Percentiles rank a stretch among this genome's conserved stretches.
phyloP scores from a whole-genome alignment of 2,113 vertebrate genomes.

The Pyrgilauda ruficollis region DNA sequence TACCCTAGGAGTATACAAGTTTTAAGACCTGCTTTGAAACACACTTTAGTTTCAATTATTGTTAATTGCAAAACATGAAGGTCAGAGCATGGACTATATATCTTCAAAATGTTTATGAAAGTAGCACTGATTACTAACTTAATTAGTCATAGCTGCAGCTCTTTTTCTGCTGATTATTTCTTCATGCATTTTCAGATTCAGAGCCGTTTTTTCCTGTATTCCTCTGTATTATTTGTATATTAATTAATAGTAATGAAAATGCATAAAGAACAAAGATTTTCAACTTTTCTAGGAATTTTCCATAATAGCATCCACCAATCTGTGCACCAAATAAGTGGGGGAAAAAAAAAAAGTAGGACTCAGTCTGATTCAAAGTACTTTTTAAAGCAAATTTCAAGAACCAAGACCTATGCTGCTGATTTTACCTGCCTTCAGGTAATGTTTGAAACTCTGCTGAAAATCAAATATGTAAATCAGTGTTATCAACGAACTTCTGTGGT shows the following conservation, averaged over 20 bases:
- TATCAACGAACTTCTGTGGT: background rate
- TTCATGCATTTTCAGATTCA: background rate
- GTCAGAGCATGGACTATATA: background rate
- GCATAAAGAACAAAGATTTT: background rate
- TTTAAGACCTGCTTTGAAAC: background rate
- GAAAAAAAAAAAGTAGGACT: background rate
- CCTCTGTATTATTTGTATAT: background rate
- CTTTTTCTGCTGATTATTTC: background rate
- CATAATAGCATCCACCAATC: background rate
- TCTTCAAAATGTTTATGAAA: background rate
- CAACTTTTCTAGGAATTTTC: background rate
- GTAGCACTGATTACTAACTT: background rate
- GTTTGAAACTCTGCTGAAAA: background rate
- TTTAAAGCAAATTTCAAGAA: background rate
- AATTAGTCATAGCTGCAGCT: background rate
- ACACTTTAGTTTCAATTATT: background rate
- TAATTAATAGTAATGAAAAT: background rate
- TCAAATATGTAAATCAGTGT: background rate
- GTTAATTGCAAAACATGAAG: background rate
- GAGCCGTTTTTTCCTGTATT: background rate
- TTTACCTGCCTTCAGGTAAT: background rate
- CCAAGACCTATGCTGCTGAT: background rate
- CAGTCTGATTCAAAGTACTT: background rate
- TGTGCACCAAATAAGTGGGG: background rate
- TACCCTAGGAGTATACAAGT: background rate